Evolutionary conservation across 2,888 invertebrate species (phyloP).

Genomic region (Malachius bipustulatus): DNA sequence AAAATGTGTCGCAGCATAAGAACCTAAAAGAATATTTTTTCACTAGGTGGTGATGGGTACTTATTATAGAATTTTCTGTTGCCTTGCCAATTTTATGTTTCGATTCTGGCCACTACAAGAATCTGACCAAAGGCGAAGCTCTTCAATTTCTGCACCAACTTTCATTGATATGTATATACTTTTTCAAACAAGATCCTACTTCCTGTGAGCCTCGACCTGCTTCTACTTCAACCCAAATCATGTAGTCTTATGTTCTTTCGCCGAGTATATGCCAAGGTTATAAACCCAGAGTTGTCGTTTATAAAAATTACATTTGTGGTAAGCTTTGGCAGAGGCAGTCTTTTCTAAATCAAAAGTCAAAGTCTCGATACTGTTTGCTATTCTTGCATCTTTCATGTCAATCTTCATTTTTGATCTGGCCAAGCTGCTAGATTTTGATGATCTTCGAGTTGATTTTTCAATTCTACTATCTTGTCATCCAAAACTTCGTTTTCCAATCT

Average conservation of each 20-base stretch:
- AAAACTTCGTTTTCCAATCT: conserved; percentile 16
- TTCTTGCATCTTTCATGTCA: conserved; percentile 12
- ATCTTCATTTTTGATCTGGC: conserved; percentile 13
- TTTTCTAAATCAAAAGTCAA: conserved; percentile 15
- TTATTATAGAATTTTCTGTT: no score
- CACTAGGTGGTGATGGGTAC: no score
- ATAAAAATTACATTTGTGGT: conserved; percentile 14
- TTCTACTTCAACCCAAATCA: conserved; percentile 20
- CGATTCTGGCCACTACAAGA: conserved; percentile 21
- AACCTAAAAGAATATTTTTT: no score
- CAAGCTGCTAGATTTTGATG: conserved; percentile 13
- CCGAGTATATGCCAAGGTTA: conserved; percentile 19
- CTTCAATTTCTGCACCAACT: conserved; percentile 12
- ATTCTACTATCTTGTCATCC: conserved; percentile 12
- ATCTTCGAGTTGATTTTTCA: conserved; percentile 12
- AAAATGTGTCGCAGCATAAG: no score
- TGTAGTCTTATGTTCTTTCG: conserved; percentile 11
- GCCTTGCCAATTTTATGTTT: conserved; percentile 17
- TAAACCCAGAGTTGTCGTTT: conserved; percentile 22
- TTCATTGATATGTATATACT: conserved; percentile 15
- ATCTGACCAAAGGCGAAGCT: conserved; percentile 20
- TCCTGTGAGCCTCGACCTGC: conserved; percentile 20
- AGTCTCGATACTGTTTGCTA: conserved; percentile 12
- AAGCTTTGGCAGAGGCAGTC: conserved; percentile 13
- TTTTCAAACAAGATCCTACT: conserved; percentile 18